phyloP scores from a whole-genome alignment of 2,797 vertebrate species.

The Poecile montanus region DNA sequence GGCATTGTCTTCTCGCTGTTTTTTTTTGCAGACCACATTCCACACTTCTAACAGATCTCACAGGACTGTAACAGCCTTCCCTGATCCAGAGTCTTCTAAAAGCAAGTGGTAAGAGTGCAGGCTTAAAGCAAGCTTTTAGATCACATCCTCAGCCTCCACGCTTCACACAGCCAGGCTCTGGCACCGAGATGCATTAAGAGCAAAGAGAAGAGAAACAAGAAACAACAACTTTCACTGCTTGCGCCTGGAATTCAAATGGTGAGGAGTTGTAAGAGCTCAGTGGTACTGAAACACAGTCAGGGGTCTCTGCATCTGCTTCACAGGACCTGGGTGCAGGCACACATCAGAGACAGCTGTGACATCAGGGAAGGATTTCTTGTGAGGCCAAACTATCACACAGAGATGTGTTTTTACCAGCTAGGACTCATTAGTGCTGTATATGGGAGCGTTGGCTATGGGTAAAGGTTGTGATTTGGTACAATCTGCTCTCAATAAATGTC shows the following conservation, averaged over 20 bases:
- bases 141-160: neutral
- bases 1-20: neutral
- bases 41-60: neutral
- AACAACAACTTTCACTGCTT: neutral
- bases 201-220: neutral
- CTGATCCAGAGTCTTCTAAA: neutral
- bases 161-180: neutral
- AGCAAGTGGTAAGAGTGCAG: neutral
- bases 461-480: neutral
- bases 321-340: neutral
- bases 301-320: neutral
- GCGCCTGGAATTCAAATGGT: neutral
- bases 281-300: neutral
- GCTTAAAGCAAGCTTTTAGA: neutral
- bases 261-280: neutral
- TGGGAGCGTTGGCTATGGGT: accelerated
- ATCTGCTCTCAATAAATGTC: neutral
- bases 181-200: neutral
- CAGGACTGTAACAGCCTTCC: neutral
- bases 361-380: neutral
- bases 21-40: neutral
- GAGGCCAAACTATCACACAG: neutral
- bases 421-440: neutral
- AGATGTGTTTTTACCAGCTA: neutral
- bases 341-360: neutral